Conservation (phyloP, 2,113 vertebrate genomes). For the Motacilla alba region DNA sequence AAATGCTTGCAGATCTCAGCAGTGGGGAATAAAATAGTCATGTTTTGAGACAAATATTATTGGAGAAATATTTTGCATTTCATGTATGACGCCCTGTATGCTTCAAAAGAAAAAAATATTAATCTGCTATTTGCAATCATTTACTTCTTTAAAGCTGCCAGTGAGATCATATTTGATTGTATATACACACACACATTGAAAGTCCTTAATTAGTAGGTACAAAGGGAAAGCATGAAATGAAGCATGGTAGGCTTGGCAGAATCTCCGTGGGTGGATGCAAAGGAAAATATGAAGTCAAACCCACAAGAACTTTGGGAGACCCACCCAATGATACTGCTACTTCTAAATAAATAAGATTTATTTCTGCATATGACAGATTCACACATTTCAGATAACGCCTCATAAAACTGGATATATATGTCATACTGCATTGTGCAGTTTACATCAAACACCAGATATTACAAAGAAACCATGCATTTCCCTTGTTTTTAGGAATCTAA, state of each 20-base stretch:
- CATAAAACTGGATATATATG: not conserved
- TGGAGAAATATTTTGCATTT: not conserved
- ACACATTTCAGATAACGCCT: conserved; percentile 8
- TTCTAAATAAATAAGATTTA: conserved; percentile 65
- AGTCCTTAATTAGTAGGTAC: conserved; percentile 68
- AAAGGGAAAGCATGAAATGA: conserved; percentile 30
- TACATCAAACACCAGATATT: not conserved
- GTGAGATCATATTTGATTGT: not conserved
- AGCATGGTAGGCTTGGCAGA: conserved; percentile 64
- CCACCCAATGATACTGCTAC: conserved; percentile 65
- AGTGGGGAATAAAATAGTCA: not conserved
- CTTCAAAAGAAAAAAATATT: not conserved
- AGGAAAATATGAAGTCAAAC: conserved; percentile 72
- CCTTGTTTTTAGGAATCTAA: not conserved
- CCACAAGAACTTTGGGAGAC: conserved; percentile 71
- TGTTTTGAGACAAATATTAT: not conserved
- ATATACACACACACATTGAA: not conserved
- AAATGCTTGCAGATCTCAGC: conserved; percentile 19
- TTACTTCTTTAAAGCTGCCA: not conserved
- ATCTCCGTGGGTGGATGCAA: conserved; percentile 34
- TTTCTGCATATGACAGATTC: conserved; percentile 34
- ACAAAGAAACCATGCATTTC: not conserved
- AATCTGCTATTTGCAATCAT: not conserved
- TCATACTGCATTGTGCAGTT: not conserved
- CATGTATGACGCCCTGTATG: not conserved